These are phyloP conservation scores for Numida meleagris DNA, from an alignment of 2,113 vertebrate genomes.

Conservation along the genomic window DNA sequence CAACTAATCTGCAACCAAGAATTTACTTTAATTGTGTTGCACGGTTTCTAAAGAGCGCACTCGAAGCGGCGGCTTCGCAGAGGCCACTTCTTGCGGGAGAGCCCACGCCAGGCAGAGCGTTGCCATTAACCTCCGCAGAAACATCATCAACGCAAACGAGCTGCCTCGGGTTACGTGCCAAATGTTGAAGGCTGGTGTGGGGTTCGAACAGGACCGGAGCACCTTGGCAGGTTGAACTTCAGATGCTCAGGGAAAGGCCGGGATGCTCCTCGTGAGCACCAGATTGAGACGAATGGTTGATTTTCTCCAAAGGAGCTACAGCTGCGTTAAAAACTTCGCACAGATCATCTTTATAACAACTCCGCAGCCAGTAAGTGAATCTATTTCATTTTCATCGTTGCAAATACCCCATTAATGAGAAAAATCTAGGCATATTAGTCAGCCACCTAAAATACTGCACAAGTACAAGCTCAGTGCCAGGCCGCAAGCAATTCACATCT, in stretches of 20 bases:
- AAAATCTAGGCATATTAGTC: conserved; percentile 73
- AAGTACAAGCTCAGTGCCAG: conserved; percentile 36
- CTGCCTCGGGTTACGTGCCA: neutral
- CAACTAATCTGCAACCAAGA: conserved; percentile 59
- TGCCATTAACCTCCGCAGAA: neutral
- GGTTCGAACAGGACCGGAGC: neutral
- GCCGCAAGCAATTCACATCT: conserved; percentile 32
- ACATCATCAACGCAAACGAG: neutral
- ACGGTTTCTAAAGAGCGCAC: neutral
- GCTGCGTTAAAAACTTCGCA: conserved; percentile 57
- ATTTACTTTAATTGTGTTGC: neutral
- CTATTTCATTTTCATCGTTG: conserved; percentile 78
- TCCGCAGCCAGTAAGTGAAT: conserved; percentile 66
- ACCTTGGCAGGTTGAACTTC: neutral
- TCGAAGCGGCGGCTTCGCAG: neutral
- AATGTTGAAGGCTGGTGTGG: neutral
- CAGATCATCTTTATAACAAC: conserved; percentile 72
- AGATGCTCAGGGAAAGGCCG: neutral
- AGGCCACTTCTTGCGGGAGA: neutral
- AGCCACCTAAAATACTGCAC: conserved; percentile 50
- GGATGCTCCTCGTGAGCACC: neutral
- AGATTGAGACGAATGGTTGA: conserved; percentile 47
- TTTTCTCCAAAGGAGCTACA: conserved; percentile 16
- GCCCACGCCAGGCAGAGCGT: neutral
- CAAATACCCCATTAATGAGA: conserved; percentile 77